A percentile compares a stretch with the other conserved stretches of the same genome.
phyloP scores from a whole-genome alignment of 37 sponge, comb jelly and placozoan species.

The Beroe ovata region DNA sequence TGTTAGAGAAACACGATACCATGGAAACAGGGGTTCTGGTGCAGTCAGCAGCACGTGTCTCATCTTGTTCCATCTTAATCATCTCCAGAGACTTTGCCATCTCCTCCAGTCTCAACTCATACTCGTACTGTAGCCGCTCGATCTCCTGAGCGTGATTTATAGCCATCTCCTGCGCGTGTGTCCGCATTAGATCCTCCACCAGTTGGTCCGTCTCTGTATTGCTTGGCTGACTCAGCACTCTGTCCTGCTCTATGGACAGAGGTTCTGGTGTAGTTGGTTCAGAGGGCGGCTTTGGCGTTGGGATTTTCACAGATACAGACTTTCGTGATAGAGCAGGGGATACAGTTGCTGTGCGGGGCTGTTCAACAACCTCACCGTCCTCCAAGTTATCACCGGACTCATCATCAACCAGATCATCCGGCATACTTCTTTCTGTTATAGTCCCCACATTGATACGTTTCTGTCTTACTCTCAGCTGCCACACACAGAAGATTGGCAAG shows the following conservation, averaged over 20 bases:
- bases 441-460: neutral
- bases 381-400: neutral
- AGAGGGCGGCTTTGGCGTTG: slow-evolving; percentile 49
- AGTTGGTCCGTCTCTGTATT: slow-evolving; percentile 33
- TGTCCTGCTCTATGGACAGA: neutral
- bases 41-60: neutral
- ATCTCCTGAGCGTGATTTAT: slow-evolving; percentile 62
- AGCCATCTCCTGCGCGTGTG: slow-evolving; percentile 49
- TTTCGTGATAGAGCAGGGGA: slow-evolving; percentile 49
- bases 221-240: neutral
- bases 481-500: slow-evolving; percentile 49
- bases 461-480: slow-evolving; percentile 43
- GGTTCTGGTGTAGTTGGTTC: slow-evolving; percentile 59
- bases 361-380: neutral
- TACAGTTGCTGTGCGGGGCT: neutral
- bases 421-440: neutral
- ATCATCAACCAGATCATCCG: neutral
- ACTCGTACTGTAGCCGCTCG: slow-evolving; percentile 42
- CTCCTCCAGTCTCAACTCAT: slow-evolving; percentile 40
- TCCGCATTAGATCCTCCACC: slow-evolving; percentile 5
- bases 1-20: slow-evolving; percentile 39
- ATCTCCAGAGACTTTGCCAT: slow-evolving; percentile 60
- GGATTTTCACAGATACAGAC: slow-evolving; percentile 52
- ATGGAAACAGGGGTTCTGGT: slow-evolving; percentile 38
- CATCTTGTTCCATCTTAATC: slow-evolving; percentile 48